These are phyloP conservation scores for Tachina grossa DNA, from an alignment of 2,888 invertebrate species.

Conservation along the genomic window DNA sequence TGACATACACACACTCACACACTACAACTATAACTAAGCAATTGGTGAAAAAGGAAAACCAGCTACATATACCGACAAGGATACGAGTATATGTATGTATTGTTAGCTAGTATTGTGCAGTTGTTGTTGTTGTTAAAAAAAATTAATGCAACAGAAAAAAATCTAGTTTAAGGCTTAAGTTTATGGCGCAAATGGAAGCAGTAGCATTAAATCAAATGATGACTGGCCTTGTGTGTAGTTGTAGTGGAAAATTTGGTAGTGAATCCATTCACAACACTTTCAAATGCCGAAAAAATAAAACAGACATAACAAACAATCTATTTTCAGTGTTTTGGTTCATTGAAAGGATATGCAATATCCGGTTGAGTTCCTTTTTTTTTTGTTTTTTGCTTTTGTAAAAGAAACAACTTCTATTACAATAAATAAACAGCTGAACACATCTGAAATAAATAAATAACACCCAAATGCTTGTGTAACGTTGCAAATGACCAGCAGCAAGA, in stretches of 20 bases:
- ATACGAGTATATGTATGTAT: not conserved
- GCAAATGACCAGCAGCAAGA: constrained; percentile 24
- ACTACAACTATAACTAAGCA: constrained; percentile 21
- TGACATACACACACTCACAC: not conserved
- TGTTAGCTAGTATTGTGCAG: not conserved
- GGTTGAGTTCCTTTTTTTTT: constrained; percentile 41
- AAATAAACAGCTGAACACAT: constrained; percentile 46
- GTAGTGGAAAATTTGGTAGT: constrained; percentile 16
- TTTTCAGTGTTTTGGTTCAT: constrained; percentile 70
- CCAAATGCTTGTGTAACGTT: constrained; percentile 41
- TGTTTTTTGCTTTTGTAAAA: constrained; percentile 2
- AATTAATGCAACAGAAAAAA: constrained; percentile 35
- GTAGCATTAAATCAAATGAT: constrained; percentile 70
- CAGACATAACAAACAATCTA: constrained; percentile 60
- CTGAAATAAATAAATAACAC: constrained; percentile 61
- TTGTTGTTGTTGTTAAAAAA: not conserved
- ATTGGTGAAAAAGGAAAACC: constrained; percentile 18
- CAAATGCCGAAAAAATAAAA: constrained; percentile 22
- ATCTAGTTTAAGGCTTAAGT: constrained; percentile 66
- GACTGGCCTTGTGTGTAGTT: constrained; percentile 54
- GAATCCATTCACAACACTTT: constrained; percentile 19
- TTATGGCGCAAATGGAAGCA: constrained; percentile 70
- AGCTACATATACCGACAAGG: not conserved
- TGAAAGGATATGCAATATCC: constrained; percentile 71
- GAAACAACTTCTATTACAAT: constrained; percentile 44